Evolutionary conservation across 1,140 invertebrate species (phyloP).

Genomic region (Philotrypesis tridentata): DNA sequence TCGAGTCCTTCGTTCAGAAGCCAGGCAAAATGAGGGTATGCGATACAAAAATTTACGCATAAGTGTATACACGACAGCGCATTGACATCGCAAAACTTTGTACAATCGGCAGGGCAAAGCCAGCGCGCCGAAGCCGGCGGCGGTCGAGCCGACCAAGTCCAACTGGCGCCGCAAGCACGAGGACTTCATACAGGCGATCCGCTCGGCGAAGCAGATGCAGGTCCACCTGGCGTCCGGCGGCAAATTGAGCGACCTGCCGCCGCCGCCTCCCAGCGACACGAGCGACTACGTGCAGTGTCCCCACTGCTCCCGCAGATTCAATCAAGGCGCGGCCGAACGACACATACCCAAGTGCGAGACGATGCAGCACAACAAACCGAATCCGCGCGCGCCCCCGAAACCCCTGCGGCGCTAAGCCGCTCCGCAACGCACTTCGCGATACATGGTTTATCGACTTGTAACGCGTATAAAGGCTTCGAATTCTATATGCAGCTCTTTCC

Average conservation of each 20-base stretch:
- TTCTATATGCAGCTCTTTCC: too few relatives aligned
- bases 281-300: slow-evolving; percentile 95
- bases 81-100: not conserved
- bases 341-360: slow-evolving; percentile 95
- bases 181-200: slow-evolving; percentile 91
- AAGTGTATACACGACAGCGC: not conserved
- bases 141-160: slow-evolving; percentile 58
- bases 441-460: too few relatives aligned
- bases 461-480: too few relatives aligned
- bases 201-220: slow-evolving; percentile 92
- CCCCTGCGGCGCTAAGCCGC: slow-evolving; percentile 62
- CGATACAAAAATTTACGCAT: too few relatives aligned
- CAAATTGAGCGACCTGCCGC: slow-evolving; percentile 89
- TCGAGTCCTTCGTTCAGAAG: slow-evolving; percentile 82
- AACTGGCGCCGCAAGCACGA: slow-evolving; percentile 95
- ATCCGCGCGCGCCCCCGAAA: slow-evolving; percentile 62
- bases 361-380: slow-evolving; percentile 88
- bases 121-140: not conserved
- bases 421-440: too few relatives aligned
- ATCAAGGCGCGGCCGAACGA: slow-evolving; percentile 87
- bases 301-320: slow-evolving; percentile 92
- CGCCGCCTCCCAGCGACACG: slow-evolving; percentile 89
- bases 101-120: slow-evolving; percentile 12
- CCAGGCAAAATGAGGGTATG: slow-evolving; percentile 45
- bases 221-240: slow-evolving; percentile 89